Percentiles rank a stretch among this genome's conserved stretches.
These are phyloP conservation scores for Cacatua alba DNA, from an alignment of 2,113 vertebrate genomes.

Conservation along the genomic window DNA sequence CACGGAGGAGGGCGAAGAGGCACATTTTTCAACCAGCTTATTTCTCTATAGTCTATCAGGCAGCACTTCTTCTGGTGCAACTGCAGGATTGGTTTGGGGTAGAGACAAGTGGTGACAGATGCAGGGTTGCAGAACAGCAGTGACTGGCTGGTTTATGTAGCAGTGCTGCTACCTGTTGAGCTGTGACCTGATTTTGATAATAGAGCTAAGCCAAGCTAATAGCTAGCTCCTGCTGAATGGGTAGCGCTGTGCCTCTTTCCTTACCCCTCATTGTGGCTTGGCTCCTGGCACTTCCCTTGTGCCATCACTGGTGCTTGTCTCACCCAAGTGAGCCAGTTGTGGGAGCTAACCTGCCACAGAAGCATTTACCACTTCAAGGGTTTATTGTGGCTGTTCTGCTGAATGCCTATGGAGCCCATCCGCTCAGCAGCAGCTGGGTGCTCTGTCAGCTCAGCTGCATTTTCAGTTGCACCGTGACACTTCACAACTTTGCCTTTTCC, in stretches of 20 bases:
- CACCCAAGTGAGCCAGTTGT: neutral
- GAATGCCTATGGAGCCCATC: neutral
- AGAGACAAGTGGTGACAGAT: neutral
- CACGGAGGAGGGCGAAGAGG: neutral
- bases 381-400: neutral
- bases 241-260: neutral
- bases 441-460: neutral
- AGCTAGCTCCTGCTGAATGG: neutral
- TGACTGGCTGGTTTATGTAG: neutral
- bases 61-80: neutral
- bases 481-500: constrained; percentile 6
- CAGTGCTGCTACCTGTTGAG: neutral
- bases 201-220: neutral
- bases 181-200: neutral
- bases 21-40: neutral
- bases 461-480: neutral
- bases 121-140: fast-evolving
- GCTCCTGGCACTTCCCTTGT: neutral
- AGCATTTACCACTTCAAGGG: neutral
- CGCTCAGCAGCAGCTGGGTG: neutral
- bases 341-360: neutral
- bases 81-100: neutral
- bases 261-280: neutral
- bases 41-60: neutral
- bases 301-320: neutral